Conservation (phyloP, 2,797 vertebrate genomes). For the Acrossocheilus wenchowensis region DNA sequence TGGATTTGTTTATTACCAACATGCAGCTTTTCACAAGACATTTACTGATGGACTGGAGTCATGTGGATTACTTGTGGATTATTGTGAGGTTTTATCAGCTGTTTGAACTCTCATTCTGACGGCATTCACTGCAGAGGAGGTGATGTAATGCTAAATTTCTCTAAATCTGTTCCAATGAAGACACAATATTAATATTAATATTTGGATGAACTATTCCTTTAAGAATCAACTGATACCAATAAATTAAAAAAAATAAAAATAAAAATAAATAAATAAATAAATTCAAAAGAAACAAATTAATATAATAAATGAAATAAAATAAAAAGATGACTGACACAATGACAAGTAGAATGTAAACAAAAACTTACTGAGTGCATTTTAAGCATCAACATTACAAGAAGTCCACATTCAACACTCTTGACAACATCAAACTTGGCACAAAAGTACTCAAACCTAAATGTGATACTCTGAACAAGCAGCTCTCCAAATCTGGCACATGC, state of each 20-base stretch:
- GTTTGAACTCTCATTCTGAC: no score
- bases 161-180: no score
- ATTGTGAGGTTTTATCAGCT: no score
- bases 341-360: neutral
- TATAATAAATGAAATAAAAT: neutral
- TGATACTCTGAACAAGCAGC: neutral
- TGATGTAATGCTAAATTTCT: no score
- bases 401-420: neutral
- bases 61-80: no score
- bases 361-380: neutral
- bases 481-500: neutral
- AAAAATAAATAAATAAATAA: neutral
- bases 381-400: neutral
- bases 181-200: no score
- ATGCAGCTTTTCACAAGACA: no score
- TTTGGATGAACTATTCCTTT: no score
- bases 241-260: neutral
- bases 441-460: neutral
- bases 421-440: neutral
- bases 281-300: neutral
- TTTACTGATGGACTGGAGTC: no score
- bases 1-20: no score
- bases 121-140: no score
- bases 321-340: neutral
- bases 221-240: neutral